Evolutionary conservation across 2,797 vertebrate genomes (phyloP), one percentile per base, ranked within the genome.

Genomic region (Perdix hodgsoniae): DNA sequence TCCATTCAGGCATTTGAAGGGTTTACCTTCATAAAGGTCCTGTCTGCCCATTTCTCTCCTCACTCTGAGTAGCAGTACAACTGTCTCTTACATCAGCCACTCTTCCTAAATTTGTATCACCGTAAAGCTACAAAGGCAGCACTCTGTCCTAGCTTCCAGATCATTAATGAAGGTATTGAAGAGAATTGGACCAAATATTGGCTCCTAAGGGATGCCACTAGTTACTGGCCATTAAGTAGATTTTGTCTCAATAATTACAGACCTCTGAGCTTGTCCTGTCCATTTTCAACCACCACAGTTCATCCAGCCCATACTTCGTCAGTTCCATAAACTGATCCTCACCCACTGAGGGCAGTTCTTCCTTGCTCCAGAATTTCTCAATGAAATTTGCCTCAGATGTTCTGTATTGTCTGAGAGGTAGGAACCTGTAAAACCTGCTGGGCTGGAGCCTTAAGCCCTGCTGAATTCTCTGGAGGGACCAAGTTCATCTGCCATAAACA

Each of bases 51-150:
- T 49, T 54, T 71, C 14, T 49, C 42, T 66, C 11, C 45, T 71
- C n/a, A 10, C 4, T 52, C 22, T 60, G 60, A 66, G 39, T 31
- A 8, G 52, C 67, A 79, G 74, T 2, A 1, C 17, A 63, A 3
- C 27, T 14, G 14, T 39, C 0, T 0, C 44, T 42, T 56, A 26
- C 21, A 21, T 57, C 35, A 35, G 54, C 33, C 24, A 21, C 24
- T 72, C 29, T 4, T 74, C 8, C 63, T 59, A 40, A 2, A n/a
- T 57, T 78, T 47, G 2, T n/a, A 22, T 59, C 37, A 35, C n/a
- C 18, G 19, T 49, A 56, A 49, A 7, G 49, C 18, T 63, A 9
- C 42, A 21, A 39, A 83, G n/a, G 9, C 54, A 74, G 76, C 12
- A 23, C 19, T 33, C 39, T 67, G 45, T 60, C 23, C 29, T 45